Base-by-base conservation (phyloP, 2,888 invertebrate genomes). In the Nomada ferruginata region DNA sequence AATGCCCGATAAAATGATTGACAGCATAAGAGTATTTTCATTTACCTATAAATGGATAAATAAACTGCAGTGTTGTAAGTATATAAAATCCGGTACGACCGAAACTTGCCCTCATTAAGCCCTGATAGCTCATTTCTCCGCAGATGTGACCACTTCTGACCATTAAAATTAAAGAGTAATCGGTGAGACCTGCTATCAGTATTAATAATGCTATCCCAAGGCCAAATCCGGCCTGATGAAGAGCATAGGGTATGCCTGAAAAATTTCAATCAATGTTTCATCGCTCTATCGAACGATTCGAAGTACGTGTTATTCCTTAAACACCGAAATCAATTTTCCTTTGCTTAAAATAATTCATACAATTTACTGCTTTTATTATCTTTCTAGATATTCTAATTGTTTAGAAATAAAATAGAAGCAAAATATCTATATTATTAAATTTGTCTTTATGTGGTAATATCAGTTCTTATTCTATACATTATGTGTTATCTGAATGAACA, bases 41-140 rank as follows among this genome's bases (percentile, higher is more conserved):
- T 93, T 95, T 94, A 97, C 97, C 97, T 90, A 97, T 96, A 91
- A 97, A 96, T 1, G 97, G 97, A 94, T 97, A 97, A 90, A 97
- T 95, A 91, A 97, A 97, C 93, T 97, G 97, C 80, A 97, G 94
- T 53, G 96, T 93, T 2, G 97, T 96, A 23, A 97, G 94, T 53
- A 97, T 94, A 90, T 96, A 96, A 94, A 97, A 97, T 20, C 97
- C 97, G 63, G 96, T 95, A 91, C 95, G 95, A 60, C 97, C 97
- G 91, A 97, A 97, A 42, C 97, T 97, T 13, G 97, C 96, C 89
- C 97, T 95, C 96, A 97, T 97, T 85, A 97, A 95, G 18, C 96
- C 96, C 91, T 96, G 96, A 90, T 97, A 97, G 76, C 97, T 96
- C 94, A 96, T 97, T 87, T 96, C 96, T 42, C 97, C 97, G 85